Conservation (phyloP, 2,888 invertebrate genomes). For the Rhagium mordax region DNA sequence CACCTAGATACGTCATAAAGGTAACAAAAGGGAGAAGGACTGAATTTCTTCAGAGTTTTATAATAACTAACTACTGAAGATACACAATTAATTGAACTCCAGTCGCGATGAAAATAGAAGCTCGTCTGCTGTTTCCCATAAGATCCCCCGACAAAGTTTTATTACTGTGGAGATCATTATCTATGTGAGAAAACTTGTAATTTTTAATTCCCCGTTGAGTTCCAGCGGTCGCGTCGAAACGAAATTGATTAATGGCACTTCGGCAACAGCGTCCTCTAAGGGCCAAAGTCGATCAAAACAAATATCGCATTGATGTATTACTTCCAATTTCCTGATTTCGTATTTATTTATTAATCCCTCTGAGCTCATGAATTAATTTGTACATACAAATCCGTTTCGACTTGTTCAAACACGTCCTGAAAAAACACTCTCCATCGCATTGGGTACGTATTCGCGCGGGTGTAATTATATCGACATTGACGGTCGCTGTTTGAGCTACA, state of each 20-base stretch:
- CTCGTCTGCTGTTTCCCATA: not conserved
- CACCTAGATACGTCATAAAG: too few species aligned
- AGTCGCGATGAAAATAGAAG: not conserved
- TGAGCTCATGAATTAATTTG: constrained; percentile 2
- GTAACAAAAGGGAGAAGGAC: too few species aligned
- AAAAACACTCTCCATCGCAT: not conserved
- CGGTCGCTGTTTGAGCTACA: too few species aligned
- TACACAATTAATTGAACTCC: not conserved
- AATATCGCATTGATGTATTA: constrained; percentile 13
- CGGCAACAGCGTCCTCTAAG: not conserved
- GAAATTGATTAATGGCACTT: constrained; percentile 21
- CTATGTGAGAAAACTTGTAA: not conserved
- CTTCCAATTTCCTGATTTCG: not conserved
- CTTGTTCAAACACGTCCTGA: not conserved
- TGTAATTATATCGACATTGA: not conserved
- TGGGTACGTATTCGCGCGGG: not conserved
- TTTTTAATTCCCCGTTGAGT: constrained; percentile 16
- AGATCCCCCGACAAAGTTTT: not conserved
- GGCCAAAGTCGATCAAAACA: not conserved
- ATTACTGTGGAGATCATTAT: not conserved
- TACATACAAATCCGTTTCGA: not conserved
- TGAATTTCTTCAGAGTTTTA: too few species aligned
- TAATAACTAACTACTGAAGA: not conserved
- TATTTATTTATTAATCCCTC: constrained; percentile 7
- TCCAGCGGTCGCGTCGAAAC: not conserved